Evolutionary conservation across 2,797 vertebrate genomes (phyloP).

Genomic region (Parambassis ranga): DNA sequence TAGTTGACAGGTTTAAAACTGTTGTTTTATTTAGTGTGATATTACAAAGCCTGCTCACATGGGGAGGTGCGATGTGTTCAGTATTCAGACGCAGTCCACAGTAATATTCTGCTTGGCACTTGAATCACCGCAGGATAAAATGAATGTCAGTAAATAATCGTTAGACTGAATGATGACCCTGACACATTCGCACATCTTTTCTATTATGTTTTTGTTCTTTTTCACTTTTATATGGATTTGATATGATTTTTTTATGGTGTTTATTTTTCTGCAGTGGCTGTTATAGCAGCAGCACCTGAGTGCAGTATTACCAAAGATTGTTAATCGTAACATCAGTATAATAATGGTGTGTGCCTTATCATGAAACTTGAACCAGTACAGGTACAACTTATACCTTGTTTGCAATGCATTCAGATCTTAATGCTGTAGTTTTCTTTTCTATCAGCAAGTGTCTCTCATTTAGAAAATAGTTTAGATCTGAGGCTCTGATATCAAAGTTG

Average conservation of each 20-base stretch:
- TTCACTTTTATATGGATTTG: slow-evolving; percentile 82
- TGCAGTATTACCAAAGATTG: slow-evolving; percentile 64
- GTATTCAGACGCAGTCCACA: slow-evolving; percentile 9
- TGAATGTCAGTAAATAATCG: slow-evolving; percentile 25
- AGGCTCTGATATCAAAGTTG: slow-evolving; percentile 38
- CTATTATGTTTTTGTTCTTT: slow-evolving; percentile 62
- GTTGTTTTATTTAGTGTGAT: neutral
- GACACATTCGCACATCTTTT: slow-evolving; percentile 62
- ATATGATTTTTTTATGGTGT: slow-evolving; percentile 54
- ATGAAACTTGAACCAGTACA: slow-evolving; percentile 46
- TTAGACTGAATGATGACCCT: slow-evolving; percentile 27
- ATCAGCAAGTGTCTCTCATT: slow-evolving; percentile 26
- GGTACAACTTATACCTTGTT: slow-evolving; percentile 37
- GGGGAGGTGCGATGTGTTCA: slow-evolving; percentile 29
- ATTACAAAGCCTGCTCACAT: neutral
- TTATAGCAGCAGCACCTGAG: slow-evolving; percentile 36
- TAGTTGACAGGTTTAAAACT: slow-evolving; percentile 19
- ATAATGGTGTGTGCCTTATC: slow-evolving; percentile 55
- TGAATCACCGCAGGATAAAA: slow-evolving; percentile 8
- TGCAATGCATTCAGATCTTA: slow-evolving; percentile 32
- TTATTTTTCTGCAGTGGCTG: slow-evolving; percentile 41
- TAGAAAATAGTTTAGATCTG: slow-evolving; percentile 10
- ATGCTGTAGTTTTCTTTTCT: slow-evolving; percentile 19
- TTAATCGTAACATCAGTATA: slow-evolving; percentile 35
- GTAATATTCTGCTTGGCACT: neutral